Conservation (phyloP, 2,888 invertebrate species). For the Drosophila anomelani region DNA sequence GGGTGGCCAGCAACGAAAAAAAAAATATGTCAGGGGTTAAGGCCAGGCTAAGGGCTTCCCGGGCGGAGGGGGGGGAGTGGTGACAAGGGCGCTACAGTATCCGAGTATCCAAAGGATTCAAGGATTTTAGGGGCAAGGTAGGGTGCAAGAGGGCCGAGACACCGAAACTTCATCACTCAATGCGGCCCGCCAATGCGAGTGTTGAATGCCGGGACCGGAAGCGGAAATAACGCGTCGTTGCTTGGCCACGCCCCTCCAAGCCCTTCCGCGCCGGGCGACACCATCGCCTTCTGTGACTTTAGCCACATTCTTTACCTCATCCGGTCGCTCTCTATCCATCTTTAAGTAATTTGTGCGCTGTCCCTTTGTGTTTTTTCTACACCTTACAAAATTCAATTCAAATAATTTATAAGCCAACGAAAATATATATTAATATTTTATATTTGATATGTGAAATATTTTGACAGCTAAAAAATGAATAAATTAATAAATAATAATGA, state of each 20-base stretch:
- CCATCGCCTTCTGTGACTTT: slow-evolving; percentile 16
- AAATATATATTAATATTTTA: background rate
- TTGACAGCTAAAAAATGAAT: background rate
- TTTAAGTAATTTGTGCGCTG: slow-evolving; percentile 70
- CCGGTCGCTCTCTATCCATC: slow-evolving; percentile 53
- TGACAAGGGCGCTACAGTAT: background rate
- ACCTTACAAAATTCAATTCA: background rate
- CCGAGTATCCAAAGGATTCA: background rate
- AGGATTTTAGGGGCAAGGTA: background rate
- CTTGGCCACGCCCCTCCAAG: slow-evolving; percentile 20
- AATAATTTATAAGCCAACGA: too few species aligned
- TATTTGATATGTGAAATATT: background rate
- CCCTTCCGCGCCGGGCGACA: slow-evolving; percentile 1
- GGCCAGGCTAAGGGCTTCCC: slow-evolving; percentile 50
- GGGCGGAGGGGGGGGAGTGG: slow-evolving; percentile 1
- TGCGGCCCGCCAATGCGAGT: slow-evolving; percentile 60
- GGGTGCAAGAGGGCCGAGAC: slow-evolving; percentile 19
- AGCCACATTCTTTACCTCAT: slow-evolving; percentile 41
- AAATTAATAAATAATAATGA: background rate
- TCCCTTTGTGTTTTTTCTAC: slow-evolving; percentile 3
- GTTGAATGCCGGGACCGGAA: slow-evolving; percentile 64
- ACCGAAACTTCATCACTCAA: slow-evolving; percentile 70
- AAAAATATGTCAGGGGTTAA: slow-evolving; percentile 38
- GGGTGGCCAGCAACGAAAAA: background rate
- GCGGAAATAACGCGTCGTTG: slow-evolving; percentile 74